Base-by-base conservation (phyloP, 2,888 invertebrate species). In the Eupithecia subfuscata region DNA sequence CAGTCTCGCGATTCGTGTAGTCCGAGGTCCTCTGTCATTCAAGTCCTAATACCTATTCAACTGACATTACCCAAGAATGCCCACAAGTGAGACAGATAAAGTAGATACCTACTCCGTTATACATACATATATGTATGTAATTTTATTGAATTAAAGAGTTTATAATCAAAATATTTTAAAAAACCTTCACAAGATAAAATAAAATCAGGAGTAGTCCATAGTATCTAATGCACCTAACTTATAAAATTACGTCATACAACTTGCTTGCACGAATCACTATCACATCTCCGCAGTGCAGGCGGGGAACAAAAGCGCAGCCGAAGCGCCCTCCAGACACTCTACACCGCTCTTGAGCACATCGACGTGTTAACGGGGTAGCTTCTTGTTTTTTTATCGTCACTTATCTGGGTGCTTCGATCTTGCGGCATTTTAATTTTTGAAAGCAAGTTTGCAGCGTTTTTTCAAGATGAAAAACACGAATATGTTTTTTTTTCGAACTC, bases 281-380 rank as follows among this genome's bases (percentile, higher is more conserved):
- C 52, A 22, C 52, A 30, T 63, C 7, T 30, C 30, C 63, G 63
- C 25, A 63, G 63, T 30, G 25, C 30, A 63, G 63, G 25, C 30
- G 30, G 11, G 22, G 9, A 52, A 71, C 71, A 75, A 72, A 71
- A 69, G 63, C 63, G 63, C 63, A 63, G n/a, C 11, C 4, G 52
- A 22, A 56, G n/a, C 11, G n/a, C 22, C 52, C 52, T 56, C 22
- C 9, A 22, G 52, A 3, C 52, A 56, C 52, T 63, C 60, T 11
- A 0, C 25, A 30, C 30, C 71, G 45, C 64, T 14, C 63, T 30
- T 16, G 30, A 63, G 63, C 16, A 63, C 63, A 63, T 30, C 25
- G 63, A 63, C 63, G 63, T 63, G 63, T 63, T 63, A 63, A 63
- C 63, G 63, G 63, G 30, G 60, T 11, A 5, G 22, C 60, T 25